These are phyloP conservation scores for Sycobia sp. DNA, from an alignment of 1,140 invertebrate species.

Conservation along the genomic window DNA sequence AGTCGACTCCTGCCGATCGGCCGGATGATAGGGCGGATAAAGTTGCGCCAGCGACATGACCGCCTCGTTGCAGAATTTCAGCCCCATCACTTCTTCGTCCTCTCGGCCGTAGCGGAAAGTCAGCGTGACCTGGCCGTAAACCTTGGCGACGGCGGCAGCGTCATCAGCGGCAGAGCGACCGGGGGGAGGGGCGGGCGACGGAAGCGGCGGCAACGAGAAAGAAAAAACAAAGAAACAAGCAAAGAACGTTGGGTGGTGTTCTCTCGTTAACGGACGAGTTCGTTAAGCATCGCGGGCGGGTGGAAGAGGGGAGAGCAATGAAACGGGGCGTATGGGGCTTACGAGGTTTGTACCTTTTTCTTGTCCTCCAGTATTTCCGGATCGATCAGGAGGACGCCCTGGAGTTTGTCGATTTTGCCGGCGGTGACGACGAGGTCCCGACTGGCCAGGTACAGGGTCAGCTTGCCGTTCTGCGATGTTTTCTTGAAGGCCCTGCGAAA, in stretches of 20 bases:
- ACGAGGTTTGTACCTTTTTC: too few species aligned
- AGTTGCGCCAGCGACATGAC: constrained; percentile 84
- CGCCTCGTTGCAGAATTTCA: constrained; percentile 90
- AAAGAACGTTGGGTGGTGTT: too few species aligned
- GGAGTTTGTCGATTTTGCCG: constrained; percentile 74
- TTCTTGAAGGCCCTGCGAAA: constrained; percentile 67
- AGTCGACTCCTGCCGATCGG: constrained; percentile 65
- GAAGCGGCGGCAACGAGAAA: too few species aligned
- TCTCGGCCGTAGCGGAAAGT: constrained; percentile 89
- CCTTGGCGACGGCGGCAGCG: too few species aligned
- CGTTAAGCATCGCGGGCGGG: too few species aligned
- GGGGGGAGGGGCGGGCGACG: too few species aligned
- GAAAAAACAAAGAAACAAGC: too few species aligned
- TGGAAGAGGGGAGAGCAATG: too few species aligned
- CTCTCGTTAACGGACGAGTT: too few species aligned
- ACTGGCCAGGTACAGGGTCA: constrained; percentile 80
- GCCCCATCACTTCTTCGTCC: constrained; percentile 91
- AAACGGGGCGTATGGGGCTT: too few species aligned
- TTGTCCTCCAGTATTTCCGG: constrained; percentile 74
- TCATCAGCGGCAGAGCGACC: too few species aligned
- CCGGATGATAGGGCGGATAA: constrained; percentile 69
- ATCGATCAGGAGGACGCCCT: constrained; percentile 81
- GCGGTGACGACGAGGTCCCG: constrained; percentile 78
- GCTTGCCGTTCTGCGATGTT: constrained; percentile 79
- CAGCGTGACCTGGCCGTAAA: constrained; percentile 83